Base-by-base conservation (phyloP, 2,888 invertebrate genomes). In the Clostera curtula region DNA sequence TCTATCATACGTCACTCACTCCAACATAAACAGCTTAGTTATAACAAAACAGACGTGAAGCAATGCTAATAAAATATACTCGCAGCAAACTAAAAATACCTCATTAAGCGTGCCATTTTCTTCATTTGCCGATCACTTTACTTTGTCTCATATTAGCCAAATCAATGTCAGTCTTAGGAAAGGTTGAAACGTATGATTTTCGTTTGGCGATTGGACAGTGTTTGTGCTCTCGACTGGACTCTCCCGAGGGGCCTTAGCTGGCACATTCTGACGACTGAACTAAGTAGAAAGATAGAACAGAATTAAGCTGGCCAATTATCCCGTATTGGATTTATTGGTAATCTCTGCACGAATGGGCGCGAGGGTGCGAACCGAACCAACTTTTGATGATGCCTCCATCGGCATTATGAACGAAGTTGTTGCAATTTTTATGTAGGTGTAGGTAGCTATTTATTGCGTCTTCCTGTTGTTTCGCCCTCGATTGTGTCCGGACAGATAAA, bases 251-350 rank as follows among this genome's bases (percentile, higher is more conserved):
- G 64, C 66, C 80, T 73, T 69, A 82, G 75, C 82, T 69, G 76
- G 83, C 83, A 77, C 77, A 82, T 82, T 82, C 82, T 83, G 80
- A 82, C 80, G 80, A 82, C 82, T 82, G 80, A 79, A 82, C 79
- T 80, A 82, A 83, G 83, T 82, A 83, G 82, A 82, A 80, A 83
- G 83, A 83, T 83, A 82, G 83, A 76, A 82, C 75, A 80, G 80
- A 83, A 82, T 83, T 83, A 83, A 83, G 83, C 82, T 77, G 76
- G 76, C 80, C 83, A 83, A 83, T 83, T 83, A 83, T 83, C 83
- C 82, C 83, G 82, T 82, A 83, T 83, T 83, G 82, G 83, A 83
- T 83, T 83, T 83, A 83, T 83, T 83, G 83, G 83, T 83, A 83
- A 83, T 83, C 83, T 82, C 73, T 79, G 82, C 83, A 83, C 83